phyloP scores from a whole-genome alignment of 2,888 invertebrate genomes.

The Platypus cylindrus region DNA sequence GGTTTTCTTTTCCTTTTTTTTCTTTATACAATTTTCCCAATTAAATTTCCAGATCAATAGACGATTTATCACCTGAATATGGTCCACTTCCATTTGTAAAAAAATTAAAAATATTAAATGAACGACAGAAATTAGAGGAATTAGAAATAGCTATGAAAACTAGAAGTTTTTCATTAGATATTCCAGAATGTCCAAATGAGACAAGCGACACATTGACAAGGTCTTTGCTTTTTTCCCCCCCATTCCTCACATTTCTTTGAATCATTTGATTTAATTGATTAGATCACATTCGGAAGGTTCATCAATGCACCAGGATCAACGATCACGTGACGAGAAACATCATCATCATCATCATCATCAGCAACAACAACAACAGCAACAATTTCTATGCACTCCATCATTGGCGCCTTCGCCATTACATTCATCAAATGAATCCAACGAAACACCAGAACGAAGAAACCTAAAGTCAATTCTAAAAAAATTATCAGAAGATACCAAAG shows the following conservation, averaged over 20 bases:
- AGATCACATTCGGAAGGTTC: constrained; percentile 73
- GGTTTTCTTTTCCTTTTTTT: neutral
- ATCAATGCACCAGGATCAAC: constrained; percentile 41
- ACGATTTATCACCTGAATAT: constrained; percentile 78
- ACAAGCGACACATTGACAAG: constrained; percentile 44
- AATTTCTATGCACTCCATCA: constrained; percentile 23
- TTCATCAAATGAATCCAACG: constrained; percentile 58
- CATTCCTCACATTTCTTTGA: neutral
- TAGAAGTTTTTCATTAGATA: constrained; percentile 70
- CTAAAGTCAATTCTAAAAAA: constrained; percentile 78
- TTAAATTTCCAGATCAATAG: constrained; percentile 48
- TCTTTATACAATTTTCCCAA: neutral
- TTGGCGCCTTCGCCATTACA: constrained; percentile 29
- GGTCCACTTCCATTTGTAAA: constrained; percentile 78
- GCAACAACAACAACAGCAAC: constrained; percentile 19
- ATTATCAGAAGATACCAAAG: constrained; percentile 51
- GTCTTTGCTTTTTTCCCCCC: constrained; percentile 6
- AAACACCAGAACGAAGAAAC: constrained; percentile 68
- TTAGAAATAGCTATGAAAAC: constrained; percentile 63
- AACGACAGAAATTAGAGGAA: constrained; percentile 74
- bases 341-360: constrained; percentile 49
- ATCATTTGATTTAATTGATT: too few species aligned
- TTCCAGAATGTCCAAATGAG: constrained; percentile 35
- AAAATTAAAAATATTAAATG: constrained; percentile 77
- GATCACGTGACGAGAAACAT: constrained; percentile 24